phyloP scores from a whole-genome alignment of 2,888 invertebrate species.

The Chesias legatella region DNA sequence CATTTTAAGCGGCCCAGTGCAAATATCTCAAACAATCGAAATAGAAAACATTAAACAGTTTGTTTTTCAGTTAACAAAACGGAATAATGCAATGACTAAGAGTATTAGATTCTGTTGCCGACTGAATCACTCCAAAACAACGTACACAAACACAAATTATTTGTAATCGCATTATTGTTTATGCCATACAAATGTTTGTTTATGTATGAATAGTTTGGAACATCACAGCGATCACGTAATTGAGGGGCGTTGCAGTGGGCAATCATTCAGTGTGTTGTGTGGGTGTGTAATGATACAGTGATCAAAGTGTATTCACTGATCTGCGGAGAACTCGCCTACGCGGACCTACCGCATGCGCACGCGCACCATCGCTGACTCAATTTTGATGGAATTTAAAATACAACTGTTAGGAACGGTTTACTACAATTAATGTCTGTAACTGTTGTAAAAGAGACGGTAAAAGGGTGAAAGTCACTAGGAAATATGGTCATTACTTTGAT shows the following conservation, averaged over 20 bases:
- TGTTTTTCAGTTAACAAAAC: conserved; percentile 11
- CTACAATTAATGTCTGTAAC: too few species aligned
- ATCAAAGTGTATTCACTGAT: conserved; percentile 48
- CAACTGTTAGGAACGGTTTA: conserved; percentile 13
- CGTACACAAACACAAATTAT: conserved; percentile 24
- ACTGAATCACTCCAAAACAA: conserved; percentile 19
- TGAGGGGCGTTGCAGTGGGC: conserved; percentile 45
- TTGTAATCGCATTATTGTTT: conserved; percentile 14
- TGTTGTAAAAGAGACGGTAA: too few species aligned
- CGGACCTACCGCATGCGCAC: conserved; percentile 29
- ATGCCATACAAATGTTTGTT: conserved; percentile 30
- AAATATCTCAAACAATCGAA: conserved; percentile 12
- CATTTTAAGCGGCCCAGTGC: neutral
- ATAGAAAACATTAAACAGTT: conserved; percentile 1
- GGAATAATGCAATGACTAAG: conserved; percentile 20
- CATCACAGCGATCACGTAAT: conserved; percentile 33
- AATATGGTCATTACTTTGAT: too few species aligned
- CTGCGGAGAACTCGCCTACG: conserved; percentile 35
- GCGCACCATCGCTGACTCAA: conserved; percentile 24
- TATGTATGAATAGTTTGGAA: conserved; percentile 24
- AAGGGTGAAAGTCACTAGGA: too few species aligned
- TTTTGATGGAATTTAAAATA: conserved; percentile 19
- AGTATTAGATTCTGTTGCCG: conserved; percentile 4
- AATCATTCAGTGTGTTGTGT: conserved; percentile 43
- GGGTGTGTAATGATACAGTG: conserved; percentile 41